A percentile compares a stretch with the other conserved stretches of the same genome.
Evolutionary conservation across 2,888 invertebrate genomes (phyloP).

Genomic region (Lycaena phlaeas): DNA sequence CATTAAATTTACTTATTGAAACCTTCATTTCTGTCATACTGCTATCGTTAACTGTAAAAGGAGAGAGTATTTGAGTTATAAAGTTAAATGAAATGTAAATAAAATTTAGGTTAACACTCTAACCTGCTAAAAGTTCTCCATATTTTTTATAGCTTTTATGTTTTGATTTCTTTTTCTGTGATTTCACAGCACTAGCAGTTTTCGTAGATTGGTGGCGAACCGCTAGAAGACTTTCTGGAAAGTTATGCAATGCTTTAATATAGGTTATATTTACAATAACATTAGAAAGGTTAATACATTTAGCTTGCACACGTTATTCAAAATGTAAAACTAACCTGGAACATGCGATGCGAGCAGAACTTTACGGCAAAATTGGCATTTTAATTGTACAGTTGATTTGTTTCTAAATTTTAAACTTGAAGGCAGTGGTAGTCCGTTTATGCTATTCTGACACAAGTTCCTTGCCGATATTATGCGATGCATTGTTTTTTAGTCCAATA

Average conservation of each 20-base stretch:
- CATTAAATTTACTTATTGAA: slow-evolving; percentile 77
- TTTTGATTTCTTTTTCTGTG: slow-evolving; percentile 54
- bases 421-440: slow-evolving; percentile 39
- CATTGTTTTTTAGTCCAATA: slow-evolving; percentile 41
- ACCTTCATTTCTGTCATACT: slow-evolving; percentile 78
- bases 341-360: slow-evolving; percentile 39
- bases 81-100: background rate
- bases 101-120: slow-evolving; percentile 17
- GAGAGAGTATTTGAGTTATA: background rate
- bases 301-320: background rate
- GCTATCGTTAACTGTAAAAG: slow-evolving; percentile 74
- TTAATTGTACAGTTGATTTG: slow-evolving; percentile 37
- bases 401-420: slow-evolving; percentile 32
- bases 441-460: slow-evolving; percentile 51
- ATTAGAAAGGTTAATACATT: slow-evolving; percentile 2
- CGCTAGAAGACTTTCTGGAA: slow-evolving; percentile 42
- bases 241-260: slow-evolving; percentile 51
- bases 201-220: slow-evolving; percentile 56
- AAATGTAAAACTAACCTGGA: slow-evolving; percentile 36
- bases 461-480: slow-evolving; percentile 55
- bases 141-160: slow-evolving; percentile 70
- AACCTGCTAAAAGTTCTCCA: slow-evolving; percentile 80
- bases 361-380: slow-evolving; percentile 61
- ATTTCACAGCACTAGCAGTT: slow-evolving; percentile 46
- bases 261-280: slow-evolving; percentile 32